phyloP scores from a whole-genome alignment of 2,888 invertebrate species.

The Cryptosula pallasiana region DNA sequence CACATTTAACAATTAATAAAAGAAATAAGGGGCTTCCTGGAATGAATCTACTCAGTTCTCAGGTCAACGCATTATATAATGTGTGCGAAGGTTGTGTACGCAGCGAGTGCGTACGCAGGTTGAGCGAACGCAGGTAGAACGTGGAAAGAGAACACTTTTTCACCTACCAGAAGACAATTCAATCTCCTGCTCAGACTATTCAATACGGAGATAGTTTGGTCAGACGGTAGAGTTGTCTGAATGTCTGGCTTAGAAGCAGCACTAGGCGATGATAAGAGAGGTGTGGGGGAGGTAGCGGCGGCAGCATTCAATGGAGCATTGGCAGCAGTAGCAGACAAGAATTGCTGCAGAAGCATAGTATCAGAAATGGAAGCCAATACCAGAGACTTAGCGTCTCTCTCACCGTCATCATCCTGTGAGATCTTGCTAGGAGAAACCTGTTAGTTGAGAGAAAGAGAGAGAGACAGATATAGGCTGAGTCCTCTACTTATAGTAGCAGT shows the following conservation, averaged over 20 bases:
- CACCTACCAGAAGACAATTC: conserved; percentile 21
- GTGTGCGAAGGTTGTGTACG: no score
- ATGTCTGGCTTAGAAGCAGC: not conserved
- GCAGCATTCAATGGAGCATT: not conserved
- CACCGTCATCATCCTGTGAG: conserved; percentile 18
- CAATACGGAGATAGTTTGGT: not conserved
- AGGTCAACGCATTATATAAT: no score
- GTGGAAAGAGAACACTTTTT: not conserved
- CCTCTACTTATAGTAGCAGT: no score
- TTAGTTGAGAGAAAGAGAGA: not conserved
- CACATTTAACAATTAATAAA: no score
- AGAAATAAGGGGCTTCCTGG: no score
- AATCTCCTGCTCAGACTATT: not conserved
- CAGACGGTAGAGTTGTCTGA: not conserved
- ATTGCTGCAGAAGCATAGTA: conserved; percentile 18
- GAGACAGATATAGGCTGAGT: not conserved
- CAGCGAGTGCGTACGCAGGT: no score
- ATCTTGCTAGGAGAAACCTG: conserved; percentile 7
- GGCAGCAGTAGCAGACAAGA: not conserved
- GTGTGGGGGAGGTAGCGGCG: not conserved
- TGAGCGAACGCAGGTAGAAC: no score
- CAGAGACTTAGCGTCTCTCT: conserved; percentile 22
- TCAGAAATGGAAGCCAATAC: conserved; percentile 23
- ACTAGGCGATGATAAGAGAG: not conserved
- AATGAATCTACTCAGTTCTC: no score